phyloP scores from a whole-genome alignment of 2,113 vertebrate species.

The Macrotus californicus region DNA sequence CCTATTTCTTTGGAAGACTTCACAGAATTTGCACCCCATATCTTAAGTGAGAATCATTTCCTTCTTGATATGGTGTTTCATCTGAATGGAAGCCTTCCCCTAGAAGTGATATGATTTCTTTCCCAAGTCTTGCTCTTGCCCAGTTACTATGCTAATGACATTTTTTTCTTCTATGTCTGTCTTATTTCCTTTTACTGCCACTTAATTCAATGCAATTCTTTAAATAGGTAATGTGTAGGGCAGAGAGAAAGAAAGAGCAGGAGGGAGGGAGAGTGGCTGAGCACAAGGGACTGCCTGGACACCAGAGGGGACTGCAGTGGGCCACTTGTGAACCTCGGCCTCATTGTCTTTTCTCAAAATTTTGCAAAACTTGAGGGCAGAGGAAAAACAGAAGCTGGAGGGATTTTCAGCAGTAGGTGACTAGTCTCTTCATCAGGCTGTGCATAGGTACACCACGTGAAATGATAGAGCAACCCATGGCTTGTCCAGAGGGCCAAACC shows the following conservation, averaged over 20 bases:
- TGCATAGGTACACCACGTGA: neutral
- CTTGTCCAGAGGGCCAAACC: neutral
- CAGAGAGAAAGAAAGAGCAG: neutral
- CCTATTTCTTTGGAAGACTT: slow-evolving; percentile 21
- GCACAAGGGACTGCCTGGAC: no score
- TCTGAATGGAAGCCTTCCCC: neutral
- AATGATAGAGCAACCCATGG: neutral
- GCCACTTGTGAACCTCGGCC: neutral
- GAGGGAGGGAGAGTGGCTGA: neutral
- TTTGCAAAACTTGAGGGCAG: neutral
- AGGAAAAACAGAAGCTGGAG: neutral
- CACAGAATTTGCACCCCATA: neutral
- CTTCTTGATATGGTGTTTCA: neutral
- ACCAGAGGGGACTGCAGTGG: neutral
- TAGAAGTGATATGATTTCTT: neutral
- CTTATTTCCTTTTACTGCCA: neutral
- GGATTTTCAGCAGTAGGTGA: neutral
- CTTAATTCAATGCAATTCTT: neutral
- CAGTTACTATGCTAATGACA: neutral
- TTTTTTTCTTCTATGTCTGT: neutral
- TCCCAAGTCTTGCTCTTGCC: neutral
- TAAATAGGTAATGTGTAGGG: neutral
- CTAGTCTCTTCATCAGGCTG: neutral
- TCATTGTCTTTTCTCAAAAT: neutral
- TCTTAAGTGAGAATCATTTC: neutral